phyloP scores from a whole-genome alignment of 2,888 invertebrate genomes.

The Craniophora ligustri region DNA sequence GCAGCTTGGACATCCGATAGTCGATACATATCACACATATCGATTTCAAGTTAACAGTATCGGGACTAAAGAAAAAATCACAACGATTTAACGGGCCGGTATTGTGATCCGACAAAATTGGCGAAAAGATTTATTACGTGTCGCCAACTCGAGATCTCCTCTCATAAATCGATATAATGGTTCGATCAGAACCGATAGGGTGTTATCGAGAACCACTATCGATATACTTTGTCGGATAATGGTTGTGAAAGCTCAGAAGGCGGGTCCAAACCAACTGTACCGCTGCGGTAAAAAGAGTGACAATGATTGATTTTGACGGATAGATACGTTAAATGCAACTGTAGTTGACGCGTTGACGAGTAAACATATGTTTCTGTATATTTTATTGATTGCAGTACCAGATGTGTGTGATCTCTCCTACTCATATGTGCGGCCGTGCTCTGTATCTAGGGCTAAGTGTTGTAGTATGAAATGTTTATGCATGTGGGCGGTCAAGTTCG shows the following conservation, averaged over 20 bases:
- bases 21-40: constrained; percentile 59
- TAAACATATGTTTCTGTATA: constrained; percentile 46
- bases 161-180: constrained; percentile 79
- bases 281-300: constrained; percentile 63
- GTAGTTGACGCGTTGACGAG: constrained; percentile 35
- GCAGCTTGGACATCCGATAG: constrained; percentile 54
- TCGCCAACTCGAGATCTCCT: constrained; percentile 70
- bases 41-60: constrained; percentile 63
- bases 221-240: constrained; percentile 64
- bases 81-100: constrained; percentile 55
- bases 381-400: constrained; percentile 60
- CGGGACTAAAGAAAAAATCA: constrained; percentile 57
- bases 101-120: constrained; percentile 67
- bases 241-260: constrained; percentile 73
- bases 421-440: constrained; percentile 38
- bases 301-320: constrained; percentile 68
- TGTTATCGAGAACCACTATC: constrained; percentile 69
- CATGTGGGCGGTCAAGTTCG: constrained; percentile 84
- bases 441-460: constrained; percentile 56
- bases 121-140: constrained; percentile 73
- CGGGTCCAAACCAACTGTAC: constrained; percentile 55
- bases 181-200: constrained; percentile 71
- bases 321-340: constrained; percentile 51
- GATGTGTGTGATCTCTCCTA: constrained; percentile 41
- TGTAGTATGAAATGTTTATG: constrained; percentile 64